Conservation (phyloP, 2,797 vertebrate genomes). For the Gastrophryne carolinensis region DNA sequence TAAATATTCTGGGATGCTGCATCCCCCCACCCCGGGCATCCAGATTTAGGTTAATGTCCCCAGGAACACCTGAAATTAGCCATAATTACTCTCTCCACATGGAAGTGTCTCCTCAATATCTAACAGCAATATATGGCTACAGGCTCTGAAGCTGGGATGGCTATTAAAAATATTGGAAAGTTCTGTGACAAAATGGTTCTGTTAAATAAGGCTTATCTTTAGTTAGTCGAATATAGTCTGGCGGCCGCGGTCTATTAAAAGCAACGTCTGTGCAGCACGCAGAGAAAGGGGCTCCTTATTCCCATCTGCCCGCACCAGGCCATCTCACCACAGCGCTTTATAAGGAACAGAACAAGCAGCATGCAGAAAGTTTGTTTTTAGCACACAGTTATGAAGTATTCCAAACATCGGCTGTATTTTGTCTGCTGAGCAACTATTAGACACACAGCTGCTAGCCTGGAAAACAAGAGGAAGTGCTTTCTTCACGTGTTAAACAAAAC, state of each 20-base stretch:
- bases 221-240: background rate
- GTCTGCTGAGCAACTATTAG: background rate
- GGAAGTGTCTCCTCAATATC: no score
- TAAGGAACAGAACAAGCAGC: slow-evolving; percentile 25
- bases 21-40: no score
- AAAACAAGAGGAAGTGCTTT: background rate
- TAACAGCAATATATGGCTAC: no score
- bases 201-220: no score
- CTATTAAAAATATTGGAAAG: no score
- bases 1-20: no score
- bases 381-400: slow-evolving; percentile 19
- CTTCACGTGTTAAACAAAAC: background rate
- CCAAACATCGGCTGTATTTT: slow-evolving; percentile 15
- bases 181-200: no score
- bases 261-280: background rate
- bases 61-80: no score
- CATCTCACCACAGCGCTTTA: slow-evolving; percentile 26
- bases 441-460: background rate
- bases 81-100: no score
- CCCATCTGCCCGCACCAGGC: slow-evolving; percentile 1
- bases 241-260: slow-evolving; percentile 33
- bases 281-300: slow-evolving; percentile 30
- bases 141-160: no score
- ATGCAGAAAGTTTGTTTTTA: slow-evolving; percentile 13
- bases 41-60: no score